Base-by-base conservation (phyloP, 2,797 vertebrate species). In the Platyrinchus mystaceus region DNA sequence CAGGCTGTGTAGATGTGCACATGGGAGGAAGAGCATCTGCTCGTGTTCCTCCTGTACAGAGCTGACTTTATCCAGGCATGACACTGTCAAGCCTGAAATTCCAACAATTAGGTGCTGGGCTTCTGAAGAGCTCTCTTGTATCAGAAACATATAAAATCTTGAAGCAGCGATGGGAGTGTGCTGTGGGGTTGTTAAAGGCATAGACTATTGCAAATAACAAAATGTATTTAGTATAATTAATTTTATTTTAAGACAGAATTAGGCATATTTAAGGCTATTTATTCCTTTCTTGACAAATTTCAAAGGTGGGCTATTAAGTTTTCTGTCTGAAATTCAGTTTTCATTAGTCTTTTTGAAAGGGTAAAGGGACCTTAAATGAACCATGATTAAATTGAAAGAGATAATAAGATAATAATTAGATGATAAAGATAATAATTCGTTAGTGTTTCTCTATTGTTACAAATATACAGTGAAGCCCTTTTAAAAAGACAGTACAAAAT, bases 141-240 rank as follows among this genome's bases (percentile, higher is more conserved):
- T 34, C 46, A 34, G 52, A 73, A 73, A 44, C 6, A 8, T 4
- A 12, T 1, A n/a, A 56, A 41, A 81, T 13, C n/a, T 39, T 39
- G 73, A 19, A 71, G 32, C 9, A 15, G 22, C 0, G 24, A 14
- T 10, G 21, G 49, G 30, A 43, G 5, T 1, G 0, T 18, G 58
- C 47, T 76, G 67, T 6, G 73, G 47, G 34, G 55, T n/a, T 34
- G 46, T 49, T 53, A 27, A 6, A 58, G 27, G 16, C 21, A 20
- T 7, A 16, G 1, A 11, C 16, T 52, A 4, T 2, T 60, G 39
- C 58, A 68, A 68, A 36, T 28, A 53, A 7, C 16, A 66, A 18
- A 1, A 21, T 36, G 32, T 46, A 15, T 39, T 76, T 41, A 23
- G 43, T 14, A 4, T 5, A 47, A 43, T 15, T 47, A 4, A 47